phyloP scores from a whole-genome alignment of 2,113 vertebrate genomes.

The Lepus timidus region DNA sequence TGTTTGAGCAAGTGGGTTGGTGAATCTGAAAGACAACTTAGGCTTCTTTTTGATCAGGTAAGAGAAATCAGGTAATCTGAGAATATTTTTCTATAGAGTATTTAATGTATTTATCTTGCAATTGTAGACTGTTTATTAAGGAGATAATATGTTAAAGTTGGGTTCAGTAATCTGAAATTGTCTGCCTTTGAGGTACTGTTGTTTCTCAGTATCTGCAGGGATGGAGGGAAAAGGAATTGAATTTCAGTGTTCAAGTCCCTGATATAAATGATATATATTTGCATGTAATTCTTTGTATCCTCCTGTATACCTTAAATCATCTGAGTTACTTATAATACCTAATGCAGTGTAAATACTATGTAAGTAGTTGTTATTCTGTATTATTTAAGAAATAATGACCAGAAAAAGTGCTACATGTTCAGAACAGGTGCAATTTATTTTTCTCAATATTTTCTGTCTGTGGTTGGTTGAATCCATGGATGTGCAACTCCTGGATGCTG shows the following conservation, averaged over 20 bases:
- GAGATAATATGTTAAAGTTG: slow-evolving; percentile 20
- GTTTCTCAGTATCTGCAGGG: neutral
- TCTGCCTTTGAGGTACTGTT: neutral
- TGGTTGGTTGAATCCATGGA: neutral
- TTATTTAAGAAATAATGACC: neutral
- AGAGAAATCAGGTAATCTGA: slow-evolving; percentile 74
- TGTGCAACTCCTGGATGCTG: neutral
- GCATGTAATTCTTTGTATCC: neutral
- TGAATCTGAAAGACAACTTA: slow-evolving; percentile 98
- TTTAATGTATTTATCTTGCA: slow-evolving; percentile 28
- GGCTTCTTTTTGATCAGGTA: slow-evolving; percentile 99
- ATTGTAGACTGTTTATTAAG: neutral
- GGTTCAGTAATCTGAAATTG: neutral
- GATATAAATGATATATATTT: neutral
- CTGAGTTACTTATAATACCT: neutral
- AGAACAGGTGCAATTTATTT: neutral
- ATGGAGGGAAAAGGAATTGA: too few species aligned
- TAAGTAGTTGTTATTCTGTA: neutral
- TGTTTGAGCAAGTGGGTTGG: slow-evolving; percentile 99
- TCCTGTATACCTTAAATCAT: neutral
- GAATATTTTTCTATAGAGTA: slow-evolving; percentile 53
- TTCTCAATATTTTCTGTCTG: neutral
- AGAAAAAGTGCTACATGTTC: neutral
- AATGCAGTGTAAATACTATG: neutral
- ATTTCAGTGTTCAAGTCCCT: neutral